Base-by-base conservation (phyloP, 2,888 invertebrate species). In the Diplolepis rosae region DNA sequence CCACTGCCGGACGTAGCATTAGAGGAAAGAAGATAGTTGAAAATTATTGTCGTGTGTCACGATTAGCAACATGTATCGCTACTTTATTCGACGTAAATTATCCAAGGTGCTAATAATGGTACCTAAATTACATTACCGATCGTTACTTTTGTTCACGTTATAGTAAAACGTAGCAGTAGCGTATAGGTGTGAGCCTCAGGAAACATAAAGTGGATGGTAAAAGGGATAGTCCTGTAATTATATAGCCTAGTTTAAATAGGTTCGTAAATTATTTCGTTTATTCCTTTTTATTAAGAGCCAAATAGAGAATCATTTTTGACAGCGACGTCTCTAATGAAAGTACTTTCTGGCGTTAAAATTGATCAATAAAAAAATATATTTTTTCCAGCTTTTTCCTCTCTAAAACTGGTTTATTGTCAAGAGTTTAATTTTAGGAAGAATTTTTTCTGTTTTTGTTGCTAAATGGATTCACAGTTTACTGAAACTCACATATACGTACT, bases 251-350 rank as follows among this genome's bases (percentile, higher is more conserved):
- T 24, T 61, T 73, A 68, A 75, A 68, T 71, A 66, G 74, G 65
- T 70, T 35, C 67, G 67, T 74, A 74, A 74, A 74, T 74, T 74
- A 74, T 71, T 56, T 52, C 45, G 22, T 74, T 74, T 71, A 74
- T 74, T 71, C 32, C 65, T 54, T 56, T 74, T 70, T 66, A 56
- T 54, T 56, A 56, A 18, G 67, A 66, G 69, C 69, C 50, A 67
- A 65, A 68, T 50, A 65, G 68, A 68, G 71, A 68, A 71, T 74
- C 74, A 74, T 48, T 66, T 65, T 69, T 54, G 65, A 74, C 73
- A 72, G 68, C 69, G 13, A 61, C 24, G 35, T 24, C 22, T 45
- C 7, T 45, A 45, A 45, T 45, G 18, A 45, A 45, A 45, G 15
- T 45, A 45, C 18, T 45, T 3, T 18, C 18, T 2, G 7, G 9